Evolutionary conservation across 2,888 invertebrate species (phyloP).

Genomic region (Cepaea hortensis): DNA sequence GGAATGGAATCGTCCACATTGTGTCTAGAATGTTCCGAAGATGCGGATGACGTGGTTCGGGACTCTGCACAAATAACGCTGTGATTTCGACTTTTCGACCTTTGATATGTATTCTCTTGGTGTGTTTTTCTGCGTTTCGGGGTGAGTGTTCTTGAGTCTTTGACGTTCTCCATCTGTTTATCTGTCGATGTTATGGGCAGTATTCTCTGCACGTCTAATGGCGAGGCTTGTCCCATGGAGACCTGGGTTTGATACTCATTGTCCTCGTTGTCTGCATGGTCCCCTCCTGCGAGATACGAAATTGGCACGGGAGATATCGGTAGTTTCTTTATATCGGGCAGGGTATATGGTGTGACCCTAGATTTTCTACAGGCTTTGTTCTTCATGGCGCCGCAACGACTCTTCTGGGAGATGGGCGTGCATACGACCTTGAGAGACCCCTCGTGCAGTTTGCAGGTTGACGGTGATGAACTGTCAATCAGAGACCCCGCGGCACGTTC

Average conservation of each 20-base stretch:
- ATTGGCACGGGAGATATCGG: neutral
- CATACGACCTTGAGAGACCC: neutral
- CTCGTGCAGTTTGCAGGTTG: neutral
- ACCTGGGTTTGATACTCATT: neutral
- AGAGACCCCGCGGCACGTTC: slow-evolving; percentile 40
- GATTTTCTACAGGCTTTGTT: neutral
- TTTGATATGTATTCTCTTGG: neutral
- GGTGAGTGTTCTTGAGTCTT: neutral
- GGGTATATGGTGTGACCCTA: neutral
- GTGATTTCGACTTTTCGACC: neutral
- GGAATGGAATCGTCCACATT: neutral
- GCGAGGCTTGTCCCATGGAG: neutral
- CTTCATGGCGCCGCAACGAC: neutral
- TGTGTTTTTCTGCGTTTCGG: neutral
- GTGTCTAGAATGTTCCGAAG: neutral
- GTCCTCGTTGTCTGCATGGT: neutral
- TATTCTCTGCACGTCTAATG: neutral
- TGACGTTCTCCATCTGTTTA: neutral
- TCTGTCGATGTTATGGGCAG: neutral
- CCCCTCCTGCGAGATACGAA: too few relatives aligned
- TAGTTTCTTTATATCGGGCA: neutral
- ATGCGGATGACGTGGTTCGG: too few relatives aligned
- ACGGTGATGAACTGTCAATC: slow-evolving; percentile 37
- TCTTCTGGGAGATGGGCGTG: neutral
- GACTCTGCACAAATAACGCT: neutral